Percentiles rank a stretch among this genome's conserved stretches.
Evolutionary conservation across 2,888 invertebrate species (phyloP).

Genomic region (Opisthograptis luteolata): DNA sequence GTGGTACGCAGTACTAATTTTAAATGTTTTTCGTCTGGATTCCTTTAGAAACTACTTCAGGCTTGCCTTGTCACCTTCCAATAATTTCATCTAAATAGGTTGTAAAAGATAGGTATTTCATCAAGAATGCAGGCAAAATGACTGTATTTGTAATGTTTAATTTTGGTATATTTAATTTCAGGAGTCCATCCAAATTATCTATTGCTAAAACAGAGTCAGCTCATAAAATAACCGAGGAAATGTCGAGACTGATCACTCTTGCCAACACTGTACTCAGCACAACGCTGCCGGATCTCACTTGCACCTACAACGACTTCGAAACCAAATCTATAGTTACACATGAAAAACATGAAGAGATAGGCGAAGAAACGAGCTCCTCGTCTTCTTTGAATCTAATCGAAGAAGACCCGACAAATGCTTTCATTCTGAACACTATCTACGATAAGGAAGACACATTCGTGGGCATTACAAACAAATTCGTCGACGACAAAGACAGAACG

Average conservation of each 20-base stretch:
- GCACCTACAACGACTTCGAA: slow-evolving; percentile 52
- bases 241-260: slow-evolving; percentile 76
- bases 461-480: slow-evolving; percentile 48
- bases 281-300: slow-evolving; percentile 73
- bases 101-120: too few relatives aligned
- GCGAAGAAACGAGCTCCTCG: slow-evolving; percentile 43
- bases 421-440: slow-evolving; percentile 51
- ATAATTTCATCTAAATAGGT: too few relatives aligned
- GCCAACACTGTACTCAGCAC: slow-evolving; percentile 78
- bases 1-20: too few relatives aligned
- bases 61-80: too few relatives aligned
- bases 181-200: slow-evolving; percentile 69
- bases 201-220: slow-evolving; percentile 63
- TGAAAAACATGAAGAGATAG: slow-evolving; percentile 42
- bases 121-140: too few relatives aligned
- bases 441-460: slow-evolving; percentile 48
- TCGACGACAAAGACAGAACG: slow-evolving; percentile 48
- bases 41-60: too few relatives aligned
- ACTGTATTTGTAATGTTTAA: slow-evolving; percentile 1
- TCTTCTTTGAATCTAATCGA: slow-evolving; percentile 52
- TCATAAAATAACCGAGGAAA: slow-evolving; percentile 73
- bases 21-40: too few relatives aligned
- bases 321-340: slow-evolving; percentile 22
- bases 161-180: slow-evolving; percentile 42
- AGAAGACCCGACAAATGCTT: slow-evolving; percentile 52